Evolutionary conservation across 2,888 invertebrate species (phyloP).

Genomic region (Amblyjoppa fuscipennis): DNA sequence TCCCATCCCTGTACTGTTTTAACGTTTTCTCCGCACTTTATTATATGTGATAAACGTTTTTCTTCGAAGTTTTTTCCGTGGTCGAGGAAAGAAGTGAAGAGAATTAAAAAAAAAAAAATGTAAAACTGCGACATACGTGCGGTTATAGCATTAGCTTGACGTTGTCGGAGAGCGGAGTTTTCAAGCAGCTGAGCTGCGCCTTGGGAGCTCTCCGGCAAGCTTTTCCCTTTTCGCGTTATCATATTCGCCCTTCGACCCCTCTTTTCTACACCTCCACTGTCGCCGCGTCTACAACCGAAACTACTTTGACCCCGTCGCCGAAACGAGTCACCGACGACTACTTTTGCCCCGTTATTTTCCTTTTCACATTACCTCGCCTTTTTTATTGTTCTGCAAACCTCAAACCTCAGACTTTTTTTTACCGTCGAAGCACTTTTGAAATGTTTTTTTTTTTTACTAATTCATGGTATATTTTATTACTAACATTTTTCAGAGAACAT

Average conservation of each 20-base stretch:
- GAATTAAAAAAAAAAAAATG: background rate
- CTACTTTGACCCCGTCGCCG: conserved; percentile 65
- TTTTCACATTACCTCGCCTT: conserved; percentile 3
- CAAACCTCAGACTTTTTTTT: background rate
- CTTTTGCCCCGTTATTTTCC: conserved; percentile 37
- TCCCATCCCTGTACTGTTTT: background rate
- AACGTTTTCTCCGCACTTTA: background rate
- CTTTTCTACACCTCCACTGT: background rate
- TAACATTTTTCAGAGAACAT: no score
- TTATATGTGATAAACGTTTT: conserved; percentile 77
- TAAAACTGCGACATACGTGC: background rate
- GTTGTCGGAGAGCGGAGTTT: background rate
- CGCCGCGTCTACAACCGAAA: conserved; percentile 69
- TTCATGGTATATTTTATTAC: no score
- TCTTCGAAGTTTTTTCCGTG: conserved; percentile 87
- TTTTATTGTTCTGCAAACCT: conserved; percentile 2
- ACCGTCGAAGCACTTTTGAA: no score
- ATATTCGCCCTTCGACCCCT: conserved; percentile 30
- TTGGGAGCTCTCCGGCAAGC: conserved; percentile 61
- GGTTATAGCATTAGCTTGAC: conserved; percentile 9
- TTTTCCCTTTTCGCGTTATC: conserved; percentile 67
- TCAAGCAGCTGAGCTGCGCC: conserved; percentile 6
- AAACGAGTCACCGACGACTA: conserved; percentile 55
- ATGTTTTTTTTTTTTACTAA: no score
- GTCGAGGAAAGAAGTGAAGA: conserved; percentile 1